Evolutionary conservation across 1,140 invertebrate species (phyloP), one percentile per base, ranked within the genome.

Genomic region (Dendroctonus ponderosae): DNA sequence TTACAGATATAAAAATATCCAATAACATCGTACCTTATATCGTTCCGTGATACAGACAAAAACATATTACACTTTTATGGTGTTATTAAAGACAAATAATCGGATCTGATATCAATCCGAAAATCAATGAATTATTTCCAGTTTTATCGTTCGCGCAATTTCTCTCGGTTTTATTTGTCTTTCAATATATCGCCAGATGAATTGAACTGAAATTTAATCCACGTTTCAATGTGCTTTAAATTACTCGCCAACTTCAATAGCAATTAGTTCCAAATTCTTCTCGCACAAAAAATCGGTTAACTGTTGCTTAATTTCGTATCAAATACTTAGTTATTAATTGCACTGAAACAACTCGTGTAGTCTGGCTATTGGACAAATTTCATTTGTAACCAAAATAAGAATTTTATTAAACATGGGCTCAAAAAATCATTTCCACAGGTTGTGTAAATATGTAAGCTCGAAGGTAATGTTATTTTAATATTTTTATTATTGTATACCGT

Each of bases 21-120:
- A 56, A 56, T 56, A 56, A 56, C 15, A 7, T 15, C 53, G 9
- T 39, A 56, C 39, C 15, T 56, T 38, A 56, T 56, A 56, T 56
- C 53, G 38, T 40, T 41, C 7, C 3, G 11, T 41, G 39, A 41
- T 38, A 38, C 39, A 38, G 15, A 56, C 39, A 56, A 56, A 56
- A 56, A 56, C 53, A 40, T 56, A 56, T 56, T 56, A 40, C 41
- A 44, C 14, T 63, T 63, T 63, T 63, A 63, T 56, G 42, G 42
- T 43, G 62, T 54, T 63, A 63, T 63, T 63, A 63, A 63, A 63
- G 51, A 44, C 50, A 44, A 63, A 63, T 63, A 63, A 63, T 54
- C 40, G 42, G 42, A 6, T 49, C 52, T 11, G 9, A 48, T 63
- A 63, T 53, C 62, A 63, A 54, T 63, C 51, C 15, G 14, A 37